Evolutionary conservation across 2,113 vertebrate genomes (phyloP).

Genomic region (Tragulus kanchil): DNA sequence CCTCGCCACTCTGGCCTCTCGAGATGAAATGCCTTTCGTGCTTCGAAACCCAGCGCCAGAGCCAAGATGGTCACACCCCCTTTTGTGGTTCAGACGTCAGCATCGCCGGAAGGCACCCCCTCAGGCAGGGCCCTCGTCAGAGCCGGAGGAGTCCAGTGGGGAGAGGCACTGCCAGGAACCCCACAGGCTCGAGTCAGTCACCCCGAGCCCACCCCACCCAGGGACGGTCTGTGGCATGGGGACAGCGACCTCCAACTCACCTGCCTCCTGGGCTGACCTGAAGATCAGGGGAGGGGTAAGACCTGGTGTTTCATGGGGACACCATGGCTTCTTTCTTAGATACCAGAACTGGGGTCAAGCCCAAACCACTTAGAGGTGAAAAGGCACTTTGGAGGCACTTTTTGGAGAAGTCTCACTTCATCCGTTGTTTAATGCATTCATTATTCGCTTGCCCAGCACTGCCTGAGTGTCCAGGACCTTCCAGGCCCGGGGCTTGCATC

Average conservation of each 20-base stretch:
- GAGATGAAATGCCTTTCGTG: not conserved
- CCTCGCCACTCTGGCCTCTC: rapidly evolving
- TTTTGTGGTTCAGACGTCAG: not conserved
- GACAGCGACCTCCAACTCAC: not conserved
- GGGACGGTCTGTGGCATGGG: rapidly evolving
- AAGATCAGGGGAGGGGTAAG: not conserved
- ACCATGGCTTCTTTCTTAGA: not conserved
- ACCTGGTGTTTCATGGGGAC: not conserved
- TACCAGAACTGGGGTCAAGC: too few species aligned
- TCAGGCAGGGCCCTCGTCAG: not conserved
- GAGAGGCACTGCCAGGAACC: not conserved
- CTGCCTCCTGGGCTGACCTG: not conserved
- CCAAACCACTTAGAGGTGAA: not conserved
- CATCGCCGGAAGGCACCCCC: rapidly evolving
- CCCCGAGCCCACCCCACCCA: not conserved
- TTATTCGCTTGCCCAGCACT: too few species aligned
- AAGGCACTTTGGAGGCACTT: not conserved
- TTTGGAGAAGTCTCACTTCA: not conserved
- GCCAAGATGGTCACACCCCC: not conserved
- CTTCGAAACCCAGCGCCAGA: not conserved
- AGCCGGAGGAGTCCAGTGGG: not conserved
- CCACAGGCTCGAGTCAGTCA: not conserved
- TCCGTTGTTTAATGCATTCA: too few species aligned
- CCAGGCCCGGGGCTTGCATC: not conserved
- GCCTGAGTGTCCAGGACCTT: not conserved